Base-by-base conservation (phyloP, 2,797 vertebrate species). In the Crenuchus spilurus region DNA sequence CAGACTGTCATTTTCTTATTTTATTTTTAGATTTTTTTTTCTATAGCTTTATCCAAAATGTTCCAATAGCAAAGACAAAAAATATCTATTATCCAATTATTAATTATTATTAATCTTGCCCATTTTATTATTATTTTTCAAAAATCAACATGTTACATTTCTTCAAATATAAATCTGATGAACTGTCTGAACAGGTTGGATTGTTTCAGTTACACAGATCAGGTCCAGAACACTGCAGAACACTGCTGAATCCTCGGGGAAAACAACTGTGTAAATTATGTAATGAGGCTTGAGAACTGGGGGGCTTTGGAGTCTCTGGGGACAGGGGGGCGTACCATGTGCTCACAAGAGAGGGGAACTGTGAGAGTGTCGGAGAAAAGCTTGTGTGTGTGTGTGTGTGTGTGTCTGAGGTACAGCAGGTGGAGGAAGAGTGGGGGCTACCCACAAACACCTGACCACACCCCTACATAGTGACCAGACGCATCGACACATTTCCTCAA, bases 401-500 rank as follows among this genome's bases (percentile, higher is more conserved):
- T 60, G 49, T 77, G 54, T 72, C 10, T 24, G 57, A 49, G 49
- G 44, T 80, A 80, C 83, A 57, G 84, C 92, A 94, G 91, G 91
- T 93, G 91, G 88, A 87, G 64, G 24, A 51, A 28, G 74, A 89
- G 80, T 54, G 22, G 68, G 70, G 74, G 60, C 58, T 81, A 41
- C 83, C 90, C 76, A 82, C 75, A 79, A 72, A 74, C 82, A 84
- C 81, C 83, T 85, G 72, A 85, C 77, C 80, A 69, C 75, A 72
- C 72, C 69, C 62, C 41, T 37, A 30, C 60, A 61, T 39, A 69
- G 60, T 86, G 78, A 85, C 86, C 85, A 79, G 75, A 72, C 82
- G 86, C 76, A 82, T 78, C 69, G 88, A 84, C 74, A 88, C 85
- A 87, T 84, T 91, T 94, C 92, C 92, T 90, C 88, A 91, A 88